Base-by-base conservation (phyloP, 2,797 vertebrate species). In the Dallia pectoralis region DNA sequence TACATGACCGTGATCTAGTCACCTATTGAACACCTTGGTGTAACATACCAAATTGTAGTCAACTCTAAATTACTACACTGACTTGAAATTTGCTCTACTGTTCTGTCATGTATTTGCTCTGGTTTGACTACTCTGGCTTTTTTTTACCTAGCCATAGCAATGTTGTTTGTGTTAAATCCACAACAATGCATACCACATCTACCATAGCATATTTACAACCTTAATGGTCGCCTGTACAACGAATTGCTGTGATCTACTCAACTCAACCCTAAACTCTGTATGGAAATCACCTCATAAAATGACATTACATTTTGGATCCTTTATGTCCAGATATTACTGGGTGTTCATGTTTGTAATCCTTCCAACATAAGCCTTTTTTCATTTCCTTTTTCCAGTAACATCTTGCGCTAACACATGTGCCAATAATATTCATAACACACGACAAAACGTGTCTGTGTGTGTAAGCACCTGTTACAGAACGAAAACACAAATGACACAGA, bases 171-270 rank as follows among this genome's bases (percentile, higher is more conserved):
- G 4, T 63, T 32, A 63, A 15, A 1, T 30, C 61, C 15, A 63
- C 22, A 63, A 30, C 61, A 63, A 18, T 63, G 61, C 29, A 30
- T 30, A 18, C 5, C 2, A 29, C 25, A 29, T 30, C 61, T 63
- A 15, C 61, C 27, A 32, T 29, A 63, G 30, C 15, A 12, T 29
- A 27, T 6, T 18, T 12, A 15, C 6, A 29, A 63, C 61, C 4
- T 30, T 32, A 0, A 63, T 30, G 25, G 29, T 30, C 14, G 61
- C 8, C 8, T 66, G 32, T 36, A 22, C 32, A 7, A 8, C n/a
- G 19, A 30, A 40, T 51, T 22, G 7, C 53, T 66, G 19, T 69
- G 73, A 80, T 77, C 74, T 76, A 73, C 69, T 74, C 79, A 75
- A 71, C 22, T 78, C 74, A 66, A 62, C 59, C 44, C 9, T 49